Percentiles rank a stretch among this genome's conserved stretches.
phyloP scores from a whole-genome alignment of 2,888 invertebrate species.

The Apamea epomidion region DNA sequence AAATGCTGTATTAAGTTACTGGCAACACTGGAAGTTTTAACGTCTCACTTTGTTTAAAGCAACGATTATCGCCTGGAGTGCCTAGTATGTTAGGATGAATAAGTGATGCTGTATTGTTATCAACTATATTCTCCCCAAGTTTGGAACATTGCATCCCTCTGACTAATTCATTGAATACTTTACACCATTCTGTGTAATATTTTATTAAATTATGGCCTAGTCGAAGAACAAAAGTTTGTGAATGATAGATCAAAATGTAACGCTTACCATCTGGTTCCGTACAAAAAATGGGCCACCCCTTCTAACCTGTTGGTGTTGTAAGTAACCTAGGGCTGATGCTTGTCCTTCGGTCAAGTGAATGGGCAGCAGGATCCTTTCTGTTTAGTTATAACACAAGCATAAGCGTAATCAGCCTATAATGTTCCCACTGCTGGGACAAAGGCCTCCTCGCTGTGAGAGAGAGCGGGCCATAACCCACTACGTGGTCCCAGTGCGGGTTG shows the following conservation, averaged over 20 bases:
- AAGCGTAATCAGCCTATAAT: not conserved
- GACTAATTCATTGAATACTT: constrained; percentile 43
- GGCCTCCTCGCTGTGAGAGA: not conserved
- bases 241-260: constrained; percentile 8
- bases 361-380: not conserved
- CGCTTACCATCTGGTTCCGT: not conserved
- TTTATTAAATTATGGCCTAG: constrained; percentile 31
- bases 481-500: not conserved
- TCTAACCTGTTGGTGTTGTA: not conserved
- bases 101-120: constrained; percentile 57
- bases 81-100: constrained; percentile 60
- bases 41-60: constrained; percentile 67
- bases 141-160: constrained; percentile 38
- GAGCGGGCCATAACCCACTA: not conserved
- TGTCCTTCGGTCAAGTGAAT: not conserved
- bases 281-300: not conserved
- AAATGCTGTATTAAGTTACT: constrained; percentile 75
- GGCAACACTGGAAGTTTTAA: constrained; percentile 71
- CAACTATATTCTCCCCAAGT: constrained; percentile 48
- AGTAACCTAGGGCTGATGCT: not conserved
- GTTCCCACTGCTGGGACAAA: not conserved
- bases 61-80: constrained; percentile 59
- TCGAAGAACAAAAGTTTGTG: constrained; percentile 13
- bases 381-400: not conserved
- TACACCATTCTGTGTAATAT: constrained; percentile 22